These are phyloP conservation scores for Macropodus opercularis DNA, from an alignment of 2,797 vertebrate genomes.

Conservation along the genomic window DNA sequence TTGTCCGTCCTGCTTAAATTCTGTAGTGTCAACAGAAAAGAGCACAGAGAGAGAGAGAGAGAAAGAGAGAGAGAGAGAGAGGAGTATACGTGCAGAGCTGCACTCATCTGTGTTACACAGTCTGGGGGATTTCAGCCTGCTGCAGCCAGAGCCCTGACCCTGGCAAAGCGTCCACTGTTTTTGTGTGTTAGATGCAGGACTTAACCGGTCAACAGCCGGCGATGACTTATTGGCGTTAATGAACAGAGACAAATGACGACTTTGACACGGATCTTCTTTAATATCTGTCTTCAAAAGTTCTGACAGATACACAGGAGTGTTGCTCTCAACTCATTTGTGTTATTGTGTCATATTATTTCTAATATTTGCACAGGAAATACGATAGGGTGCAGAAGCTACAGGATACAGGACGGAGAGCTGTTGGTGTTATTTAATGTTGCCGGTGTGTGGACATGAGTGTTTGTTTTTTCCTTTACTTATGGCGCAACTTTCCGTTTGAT, in stretches of 20 bases:
- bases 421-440: slow-evolving; percentile 53
- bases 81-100: slow-evolving; percentile 68
- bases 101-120: slow-evolving; percentile 70
- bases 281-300: background rate
- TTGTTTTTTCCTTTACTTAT: slow-evolving; percentile 55
- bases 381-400: slow-evolving; percentile 27
- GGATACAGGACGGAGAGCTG: slow-evolving; percentile 58
- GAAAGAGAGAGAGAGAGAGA: slow-evolving; percentile 35
- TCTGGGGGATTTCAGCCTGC: slow-evolving; percentile 78
- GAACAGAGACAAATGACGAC: slow-evolving; percentile 7
- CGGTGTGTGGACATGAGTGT: slow-evolving; percentile 50
- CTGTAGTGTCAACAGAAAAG: slow-evolving; percentile 66
- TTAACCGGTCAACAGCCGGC: slow-evolving; percentile 40
- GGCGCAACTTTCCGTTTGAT: slow-evolving; percentile 30
- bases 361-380: slow-evolving; percentile 12
- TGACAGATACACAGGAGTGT: background rate
- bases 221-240: slow-evolving; percentile 43
- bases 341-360: background rate
- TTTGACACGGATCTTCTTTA: too few species aligned
- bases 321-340: background rate
- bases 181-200: slow-evolving; percentile 59
- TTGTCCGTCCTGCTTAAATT: slow-evolving; percentile 40
- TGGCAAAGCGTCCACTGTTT: slow-evolving; percentile 69
- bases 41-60: slow-evolving; percentile 44
- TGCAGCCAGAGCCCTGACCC: slow-evolving; percentile 76